A percentile compares a stretch with the other conserved stretches of the same genome.
phyloP scores from a whole-genome alignment of 64 coral and sea anemone genomes.

The Montipora cactus region DNA sequence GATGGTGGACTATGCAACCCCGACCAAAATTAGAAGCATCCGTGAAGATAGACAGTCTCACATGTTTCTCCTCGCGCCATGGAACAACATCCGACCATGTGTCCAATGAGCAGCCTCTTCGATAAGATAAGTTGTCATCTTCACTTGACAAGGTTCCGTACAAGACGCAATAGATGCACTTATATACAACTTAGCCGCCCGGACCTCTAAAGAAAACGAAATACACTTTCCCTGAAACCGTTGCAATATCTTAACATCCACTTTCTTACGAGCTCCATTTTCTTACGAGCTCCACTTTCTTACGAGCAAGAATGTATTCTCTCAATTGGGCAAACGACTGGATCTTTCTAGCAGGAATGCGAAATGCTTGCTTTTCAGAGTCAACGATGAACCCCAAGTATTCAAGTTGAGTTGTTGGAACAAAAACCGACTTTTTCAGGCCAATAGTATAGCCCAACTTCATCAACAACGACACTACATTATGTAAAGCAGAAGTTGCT shows the following conservation, averaged over 20 bases:
- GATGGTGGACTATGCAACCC: background rate
- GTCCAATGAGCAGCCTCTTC: slow-evolving; percentile 28
- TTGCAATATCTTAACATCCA: slow-evolving; percentile 43
- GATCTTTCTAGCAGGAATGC: slow-evolving; percentile 31
- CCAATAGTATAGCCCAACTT: slow-evolving; percentile 64
- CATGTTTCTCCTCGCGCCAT: slow-evolving; percentile 26
- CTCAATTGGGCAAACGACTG: slow-evolving; percentile 17
- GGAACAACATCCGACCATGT: background rate
- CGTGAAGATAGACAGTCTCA: too few species aligned
- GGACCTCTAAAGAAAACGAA: slow-evolving; percentile 56
- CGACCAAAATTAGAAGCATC: too few species aligned
- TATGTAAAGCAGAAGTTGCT: slow-evolving; percentile 26
- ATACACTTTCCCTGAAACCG: slow-evolving; percentile 68
- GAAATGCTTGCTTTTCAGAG: slow-evolving; percentile 33
- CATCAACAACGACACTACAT: slow-evolving; percentile 38
- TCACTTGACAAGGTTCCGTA: background rate
- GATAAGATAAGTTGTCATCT: background rate
- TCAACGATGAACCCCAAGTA: slow-evolving; percentile 51
- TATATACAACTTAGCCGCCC: slow-evolving; percentile 45
- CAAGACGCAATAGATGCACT: slow-evolving; percentile 45
- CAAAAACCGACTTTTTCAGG: slow-evolving; percentile 51
- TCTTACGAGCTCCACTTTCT: background rate
- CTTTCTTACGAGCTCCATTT: background rate
- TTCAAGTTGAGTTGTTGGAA: slow-evolving; percentile 16
- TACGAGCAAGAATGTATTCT: background rate